phyloP scores from a whole-genome alignment of 2,888 invertebrate genomes.

The Drosophila mettleri region DNA sequence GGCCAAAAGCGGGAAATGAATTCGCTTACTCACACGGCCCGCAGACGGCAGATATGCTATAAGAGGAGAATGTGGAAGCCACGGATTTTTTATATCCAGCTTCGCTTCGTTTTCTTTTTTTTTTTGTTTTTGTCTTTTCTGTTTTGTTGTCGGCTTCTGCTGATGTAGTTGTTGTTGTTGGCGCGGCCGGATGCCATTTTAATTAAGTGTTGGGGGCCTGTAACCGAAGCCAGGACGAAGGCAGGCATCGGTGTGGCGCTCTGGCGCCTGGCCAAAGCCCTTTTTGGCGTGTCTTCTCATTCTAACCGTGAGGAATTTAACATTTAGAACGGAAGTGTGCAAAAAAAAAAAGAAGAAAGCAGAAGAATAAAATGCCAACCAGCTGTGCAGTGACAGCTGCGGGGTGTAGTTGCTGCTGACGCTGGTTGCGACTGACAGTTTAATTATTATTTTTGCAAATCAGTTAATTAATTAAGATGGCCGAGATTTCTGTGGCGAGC shows the following conservation, averaged over 20 bases:
- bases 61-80: constrained; percentile 41
- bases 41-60: constrained; percentile 20
- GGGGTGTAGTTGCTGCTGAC: constrained; percentile 29
- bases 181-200: constrained; percentile 70
- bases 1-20: constrained; percentile 75
- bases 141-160: constrained; percentile 8
- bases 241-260: constrained; percentile 35
- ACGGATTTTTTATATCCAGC: constrained; percentile 19
- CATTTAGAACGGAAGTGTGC: constrained; percentile 60
- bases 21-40: constrained; percentile 71
- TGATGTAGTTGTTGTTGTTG: constrained; percentile 39
- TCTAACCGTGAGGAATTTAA: constrained; percentile 59
- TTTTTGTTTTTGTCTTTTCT: constrained; percentile 4
- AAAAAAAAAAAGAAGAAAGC: constrained; percentile 24
- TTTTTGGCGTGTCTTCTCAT: constrained; percentile 47
- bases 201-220: constrained; percentile 74
- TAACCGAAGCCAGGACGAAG: constrained; percentile 41
- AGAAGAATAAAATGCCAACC: constrained; percentile 22
- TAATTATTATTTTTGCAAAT: constrained; percentile 73
- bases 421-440: constrained; percentile 67
- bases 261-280: constrained; percentile 55
- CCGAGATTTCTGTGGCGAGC: constrained; percentile 38
- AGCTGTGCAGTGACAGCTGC: constrained; percentile 52
- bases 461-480: constrained; percentile 68
- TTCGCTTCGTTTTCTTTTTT: constrained; percentile 10